Conservation (phyloP, 2,113 vertebrate genomes). For the Oncorhynchus keta region DNA sequence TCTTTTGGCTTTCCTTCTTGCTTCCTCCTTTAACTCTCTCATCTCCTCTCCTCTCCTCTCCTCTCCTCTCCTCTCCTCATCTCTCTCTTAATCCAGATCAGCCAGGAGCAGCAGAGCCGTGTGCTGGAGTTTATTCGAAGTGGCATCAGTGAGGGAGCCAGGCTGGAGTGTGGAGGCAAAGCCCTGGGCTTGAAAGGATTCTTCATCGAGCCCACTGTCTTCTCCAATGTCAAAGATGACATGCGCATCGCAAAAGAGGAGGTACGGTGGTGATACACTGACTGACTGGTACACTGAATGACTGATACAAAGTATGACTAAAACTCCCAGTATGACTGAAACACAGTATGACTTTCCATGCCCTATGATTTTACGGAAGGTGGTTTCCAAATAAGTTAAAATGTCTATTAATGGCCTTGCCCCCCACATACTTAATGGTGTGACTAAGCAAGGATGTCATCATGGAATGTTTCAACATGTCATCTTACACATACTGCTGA, state of each 20-base stretch:
- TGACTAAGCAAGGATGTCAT: neutral
- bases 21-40: neutral
- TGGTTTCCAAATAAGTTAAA: neutral
- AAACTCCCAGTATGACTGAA: neutral
- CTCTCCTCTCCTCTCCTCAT: neutral
- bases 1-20: neutral
- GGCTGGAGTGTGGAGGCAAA: conserved; percentile 96
- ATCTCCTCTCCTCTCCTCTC: neutral
- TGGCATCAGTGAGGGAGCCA: conserved; percentile 92
- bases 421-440: neutral
- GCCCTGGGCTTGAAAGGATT: conserved; percentile 89
- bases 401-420: neutral
- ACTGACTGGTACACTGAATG: neutral
- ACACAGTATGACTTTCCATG: neutral
- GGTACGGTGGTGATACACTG: conserved; percentile 71
- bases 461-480: neutral
- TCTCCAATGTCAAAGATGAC: conserved; percentile 93
- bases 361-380: neutral
- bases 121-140: conserved; percentile 92
- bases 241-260: conserved; percentile 98
- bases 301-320: neutral
- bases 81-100: conserved; percentile 77
- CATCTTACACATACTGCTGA: neutral
- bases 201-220: conserved; percentile 97
- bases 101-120: conserved; percentile 90